Percentiles rank a stretch among this genome's conserved stretches.
phyloP scores from a whole-genome alignment of 2,888 invertebrate genomes.

The Amblyjoppa fuscipennis region DNA sequence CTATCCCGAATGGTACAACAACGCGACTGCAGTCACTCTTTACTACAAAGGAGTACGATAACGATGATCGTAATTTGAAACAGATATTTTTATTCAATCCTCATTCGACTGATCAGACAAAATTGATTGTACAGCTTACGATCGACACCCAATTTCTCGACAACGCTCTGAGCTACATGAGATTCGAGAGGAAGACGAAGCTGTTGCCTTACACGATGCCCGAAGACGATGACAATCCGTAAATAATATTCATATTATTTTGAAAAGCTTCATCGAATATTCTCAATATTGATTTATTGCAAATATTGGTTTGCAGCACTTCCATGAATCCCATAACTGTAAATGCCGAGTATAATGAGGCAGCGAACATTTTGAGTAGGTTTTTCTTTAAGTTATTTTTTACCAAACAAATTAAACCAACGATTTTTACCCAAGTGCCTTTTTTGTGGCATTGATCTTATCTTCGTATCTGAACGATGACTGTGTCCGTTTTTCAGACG shows the following conservation, averaged over 20 bases:
- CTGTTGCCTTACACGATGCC: background rate
- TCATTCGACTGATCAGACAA: background rate
- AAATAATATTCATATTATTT: background rate
- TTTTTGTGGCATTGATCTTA: background rate
- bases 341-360: slow-evolving; percentile 68
- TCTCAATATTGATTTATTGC: background rate
- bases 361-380: slow-evolving; percentile 80
- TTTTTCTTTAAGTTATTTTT: background rate
- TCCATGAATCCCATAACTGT: slow-evolving; percentile 62
- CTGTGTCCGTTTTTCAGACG: slow-evolving; percentile 37
- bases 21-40: slow-evolving; percentile 85
- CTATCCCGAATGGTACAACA: slow-evolving; percentile 87
- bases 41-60: slow-evolving; percentile 85
- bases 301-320: slow-evolving; percentile 21
- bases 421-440: background rate
- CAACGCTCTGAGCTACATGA: slow-evolving; percentile 1
- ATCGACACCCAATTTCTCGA: background rate
- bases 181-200: background rate
- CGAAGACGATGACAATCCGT: background rate
- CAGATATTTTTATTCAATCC: background rate
- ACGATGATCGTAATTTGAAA: background rate
- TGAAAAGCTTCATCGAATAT: background rate
- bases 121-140: background rate
- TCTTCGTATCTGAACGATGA: no score
- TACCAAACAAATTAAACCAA: background rate